Base-by-base conservation (phyloP, 2,888 invertebrate genomes). In the Phaonia tiefii region DNA sequence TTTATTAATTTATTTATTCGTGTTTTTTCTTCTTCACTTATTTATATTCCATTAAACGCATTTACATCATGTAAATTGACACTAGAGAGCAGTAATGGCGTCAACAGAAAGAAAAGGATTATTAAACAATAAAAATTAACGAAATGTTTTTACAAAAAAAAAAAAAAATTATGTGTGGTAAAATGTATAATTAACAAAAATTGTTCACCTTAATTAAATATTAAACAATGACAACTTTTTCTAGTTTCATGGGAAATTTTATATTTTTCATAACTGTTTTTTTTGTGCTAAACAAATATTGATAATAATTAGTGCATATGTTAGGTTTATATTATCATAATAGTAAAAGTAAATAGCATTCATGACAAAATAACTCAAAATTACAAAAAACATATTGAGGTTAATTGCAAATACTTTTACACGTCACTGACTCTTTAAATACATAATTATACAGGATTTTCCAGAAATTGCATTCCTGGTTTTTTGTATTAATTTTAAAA, bases 41-140 rank as follows among this genome's bases (percentile, higher is more conserved):
- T 22, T 25, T 15, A 8, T 26, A 11, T 58, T 22, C 63, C 39
- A 63, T 63, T 63, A 63, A 42, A 42, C 5, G 20, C 22, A 2
- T 63, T 31, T 60, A 63, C 63, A 42, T 63, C 42, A 63, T 63
- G 63, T 63, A 63, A 63, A 63, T 63, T 63, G 63, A 63, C 13
- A 63, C 58, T 42, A n/a, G 42, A 58, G 39, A 22, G 42, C 22
- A 11, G 22, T 20, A 63, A 42, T 10, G 37, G 22, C 20, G n/a
- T 8, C 11, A 15, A 2, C 15, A 54, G 22, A 2, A 13, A 17
- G 25, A 26, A 4, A 13, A 54, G 22, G 1, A 56, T 5, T 31
- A 15, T 3, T 4, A n/a, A n/a, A n/a, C n/a, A n/a, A n/a, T n/a
- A 60, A 60, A n/a, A n/a, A n/a, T n/a, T n/a, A n/a, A n/a, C n/a